These are phyloP conservation scores for Andrena marginata DNA, from an alignment of 2,888 invertebrate species.

Conservation along the genomic window DNA sequence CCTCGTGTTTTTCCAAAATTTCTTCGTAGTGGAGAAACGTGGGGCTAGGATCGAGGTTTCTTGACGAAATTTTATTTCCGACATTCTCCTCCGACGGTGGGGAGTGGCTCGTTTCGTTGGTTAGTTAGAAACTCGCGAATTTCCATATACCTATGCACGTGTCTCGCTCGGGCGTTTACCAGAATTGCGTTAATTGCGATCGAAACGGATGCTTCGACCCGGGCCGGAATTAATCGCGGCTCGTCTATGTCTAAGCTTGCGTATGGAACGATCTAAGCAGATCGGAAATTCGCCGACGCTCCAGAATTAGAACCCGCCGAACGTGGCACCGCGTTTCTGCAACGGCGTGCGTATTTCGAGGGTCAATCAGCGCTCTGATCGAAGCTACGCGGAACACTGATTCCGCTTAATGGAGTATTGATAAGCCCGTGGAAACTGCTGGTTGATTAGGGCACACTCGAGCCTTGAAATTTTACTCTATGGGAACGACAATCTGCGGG, in stretches of 20 bases:
- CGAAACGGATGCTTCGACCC: constrained; percentile 50
- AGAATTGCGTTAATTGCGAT: constrained; percentile 27
- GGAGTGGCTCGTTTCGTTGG: no score
- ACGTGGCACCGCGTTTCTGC: constrained; percentile 27
- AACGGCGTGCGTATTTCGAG: constrained; percentile 18
- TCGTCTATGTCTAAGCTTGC: constrained; percentile 56
- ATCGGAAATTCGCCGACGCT: constrained; percentile 59
- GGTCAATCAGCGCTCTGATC: constrained; percentile 41
- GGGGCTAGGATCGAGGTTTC: no score
- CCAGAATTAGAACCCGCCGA: constrained; percentile 55
- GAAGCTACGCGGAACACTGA: constrained; percentile 12
- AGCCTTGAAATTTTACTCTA: background rate
- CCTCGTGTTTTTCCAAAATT: no score
- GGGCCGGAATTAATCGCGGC: constrained; percentile 62
- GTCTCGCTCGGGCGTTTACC: background rate
- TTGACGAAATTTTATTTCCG: no score
- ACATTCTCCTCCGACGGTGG: no score
- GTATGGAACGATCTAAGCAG: constrained; percentile 63
- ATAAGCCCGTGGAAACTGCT: constrained; percentile 21
- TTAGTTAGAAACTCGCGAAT: no score
- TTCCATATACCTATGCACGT: no score
- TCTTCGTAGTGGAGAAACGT: no score
- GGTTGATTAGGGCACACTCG: background rate
- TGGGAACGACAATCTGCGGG: background rate
- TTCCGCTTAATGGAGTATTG: constrained; percentile 26